phyloP scores from a whole-genome alignment of 2,888 invertebrate genomes.

The Drosophila macrospina region DNA sequence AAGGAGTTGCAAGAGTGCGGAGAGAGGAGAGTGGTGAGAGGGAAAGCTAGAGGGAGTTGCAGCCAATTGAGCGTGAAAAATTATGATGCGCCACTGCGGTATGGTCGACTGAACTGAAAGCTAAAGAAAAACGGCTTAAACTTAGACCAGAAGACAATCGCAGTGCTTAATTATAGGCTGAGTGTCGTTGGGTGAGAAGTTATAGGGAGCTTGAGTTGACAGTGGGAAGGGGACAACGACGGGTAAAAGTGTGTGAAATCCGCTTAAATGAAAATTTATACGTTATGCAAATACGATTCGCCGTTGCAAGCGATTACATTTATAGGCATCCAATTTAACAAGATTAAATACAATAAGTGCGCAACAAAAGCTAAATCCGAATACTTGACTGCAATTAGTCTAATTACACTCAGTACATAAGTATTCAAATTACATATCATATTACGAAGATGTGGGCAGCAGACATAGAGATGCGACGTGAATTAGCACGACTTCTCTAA shows the following conservation, averaged over 20 bases:
- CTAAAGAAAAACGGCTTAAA: conserved; percentile 31
- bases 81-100: conserved; percentile 62
- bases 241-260: conserved; percentile 45
- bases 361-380: conserved; percentile 26
- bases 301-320: conserved; percentile 31
- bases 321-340: conserved; percentile 48
- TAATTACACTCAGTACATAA: conserved; percentile 38
- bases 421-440: conserved; percentile 15
- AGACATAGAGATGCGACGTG: neutral
- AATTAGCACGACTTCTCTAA: neutral
- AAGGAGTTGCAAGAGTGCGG: neutral
- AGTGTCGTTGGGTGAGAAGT: conserved; percentile 33
- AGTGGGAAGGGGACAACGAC: neutral
- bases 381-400: conserved; percentile 45
- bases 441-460: conserved; percentile 1
- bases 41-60: conserved; percentile 11
- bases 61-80: conserved; percentile 78
- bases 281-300: conserved; percentile 47
- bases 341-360: conserved; percentile 56
- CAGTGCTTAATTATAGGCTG: conserved; percentile 61
- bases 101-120: conserved; percentile 19
- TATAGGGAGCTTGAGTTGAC: neutral
- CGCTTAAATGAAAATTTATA: conserved; percentile 63
- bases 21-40: too few species aligned
- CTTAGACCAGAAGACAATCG: conserved; percentile 55